Conservation (phyloP, 1,140 invertebrate genomes). For the Drosophila nigromelanica region DNA sequence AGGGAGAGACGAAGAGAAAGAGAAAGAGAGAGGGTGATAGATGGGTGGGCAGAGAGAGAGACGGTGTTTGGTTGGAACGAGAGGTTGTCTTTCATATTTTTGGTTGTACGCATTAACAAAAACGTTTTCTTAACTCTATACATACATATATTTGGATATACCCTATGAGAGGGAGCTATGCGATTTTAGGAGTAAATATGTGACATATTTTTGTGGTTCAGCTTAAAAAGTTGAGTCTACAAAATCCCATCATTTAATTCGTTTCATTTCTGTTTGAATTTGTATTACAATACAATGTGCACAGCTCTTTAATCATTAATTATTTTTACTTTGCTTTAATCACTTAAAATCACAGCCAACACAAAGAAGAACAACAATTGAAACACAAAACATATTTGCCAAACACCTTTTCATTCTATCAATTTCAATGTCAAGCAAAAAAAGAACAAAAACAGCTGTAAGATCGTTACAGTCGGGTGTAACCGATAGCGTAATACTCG, state of each 20-base stretch:
- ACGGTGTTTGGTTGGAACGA: neutral
- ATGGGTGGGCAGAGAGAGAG: conserved; percentile 7
- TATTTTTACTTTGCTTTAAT: neutral
- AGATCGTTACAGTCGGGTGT: neutral
- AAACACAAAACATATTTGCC: conserved; percentile 44
- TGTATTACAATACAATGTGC: too few relatives aligned
- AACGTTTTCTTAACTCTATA: neutral
- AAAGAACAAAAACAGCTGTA: conserved; percentile 3
- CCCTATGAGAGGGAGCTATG: neutral
- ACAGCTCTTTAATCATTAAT: neutral
- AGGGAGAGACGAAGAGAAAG: conserved; percentile 7
- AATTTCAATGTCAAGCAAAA: conserved; percentile 21
- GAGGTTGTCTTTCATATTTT: conserved; percentile 39
- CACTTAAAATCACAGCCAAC: neutral
- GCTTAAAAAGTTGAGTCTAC: too few relatives aligned
- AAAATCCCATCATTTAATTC: too few relatives aligned
- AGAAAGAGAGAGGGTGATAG: neutral
- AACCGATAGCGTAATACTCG: too few relatives aligned
- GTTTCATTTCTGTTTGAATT: too few relatives aligned
- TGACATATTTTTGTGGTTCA: neutral
- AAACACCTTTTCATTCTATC: conserved; percentile 48
- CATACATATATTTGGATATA: neutral
- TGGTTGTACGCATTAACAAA: conserved; percentile 19
- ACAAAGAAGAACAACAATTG: neutral
- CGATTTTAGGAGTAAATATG: neutral